Evolutionary conservation across 2,888 invertebrate genomes (phyloP).

Genomic region (Xanthostigma xanthostigma): DNA sequence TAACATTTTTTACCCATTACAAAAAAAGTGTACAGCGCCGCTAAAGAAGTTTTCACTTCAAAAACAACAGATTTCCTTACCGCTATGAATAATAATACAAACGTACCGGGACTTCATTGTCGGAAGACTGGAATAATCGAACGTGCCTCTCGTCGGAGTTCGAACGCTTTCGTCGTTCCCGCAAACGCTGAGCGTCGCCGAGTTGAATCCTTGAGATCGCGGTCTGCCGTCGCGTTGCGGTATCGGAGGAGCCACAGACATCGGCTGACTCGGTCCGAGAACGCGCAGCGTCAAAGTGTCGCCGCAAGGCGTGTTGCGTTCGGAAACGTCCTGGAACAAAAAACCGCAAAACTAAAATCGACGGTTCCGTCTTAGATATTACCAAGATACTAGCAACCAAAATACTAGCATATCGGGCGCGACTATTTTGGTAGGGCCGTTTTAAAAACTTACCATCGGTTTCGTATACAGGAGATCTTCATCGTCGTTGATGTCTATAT

Average conservation of each 20-base stretch:
- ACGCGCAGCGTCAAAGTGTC: slow-evolving; percentile 27
- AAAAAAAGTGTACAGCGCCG: too few relatives aligned
- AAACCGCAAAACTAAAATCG: slow-evolving; percentile 2
- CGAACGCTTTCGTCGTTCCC: slow-evolving; percentile 22
- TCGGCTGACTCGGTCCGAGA: slow-evolving; percentile 17
- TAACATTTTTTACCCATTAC: too few relatives aligned
- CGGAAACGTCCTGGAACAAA: slow-evolving; percentile 12
- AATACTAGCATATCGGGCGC: neutral
- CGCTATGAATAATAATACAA: neutral
- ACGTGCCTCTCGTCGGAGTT: slow-evolving; percentile 27
- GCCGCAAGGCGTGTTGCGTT: slow-evolving; percentile 12
- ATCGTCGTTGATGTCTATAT: slow-evolving; percentile 26
- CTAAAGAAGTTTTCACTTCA: neutral
- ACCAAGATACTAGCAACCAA: too few relatives aligned
- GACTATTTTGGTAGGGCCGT: slow-evolving; percentile 18
- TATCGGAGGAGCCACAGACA: slow-evolving; percentile 37
- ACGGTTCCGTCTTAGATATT: slow-evolving; percentile 2
- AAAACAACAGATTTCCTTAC: neutral
- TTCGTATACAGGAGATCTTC: slow-evolving; percentile 59
- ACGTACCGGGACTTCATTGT: slow-evolving; percentile 27
- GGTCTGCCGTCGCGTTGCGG: slow-evolving; percentile 41
- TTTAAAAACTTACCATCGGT: slow-evolving; percentile 39
- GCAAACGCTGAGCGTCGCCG: slow-evolving; percentile 18
- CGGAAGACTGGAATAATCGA: slow-evolving; percentile 31
- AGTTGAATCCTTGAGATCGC: slow-evolving; percentile 39